phyloP scores from a whole-genome alignment of 2,113 vertebrate species.

The Madoqua kirkii region DNA sequence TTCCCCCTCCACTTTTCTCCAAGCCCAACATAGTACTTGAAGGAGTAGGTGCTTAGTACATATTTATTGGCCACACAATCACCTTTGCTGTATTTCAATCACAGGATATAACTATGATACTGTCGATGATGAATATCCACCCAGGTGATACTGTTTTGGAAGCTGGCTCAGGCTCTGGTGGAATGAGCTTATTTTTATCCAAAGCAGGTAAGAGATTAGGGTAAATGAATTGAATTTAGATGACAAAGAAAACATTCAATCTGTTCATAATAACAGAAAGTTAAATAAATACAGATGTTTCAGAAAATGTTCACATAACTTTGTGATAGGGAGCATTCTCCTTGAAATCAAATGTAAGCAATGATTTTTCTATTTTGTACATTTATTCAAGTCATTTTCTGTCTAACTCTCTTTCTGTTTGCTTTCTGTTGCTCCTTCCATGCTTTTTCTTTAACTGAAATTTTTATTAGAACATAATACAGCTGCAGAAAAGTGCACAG shows the following conservation, averaged over 20 bases:
- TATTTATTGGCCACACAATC: neutral
- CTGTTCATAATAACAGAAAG: neutral
- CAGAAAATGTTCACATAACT: neutral
- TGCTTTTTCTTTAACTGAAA: neutral
- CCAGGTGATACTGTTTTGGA: conserved; percentile 90
- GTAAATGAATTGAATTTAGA: neutral
- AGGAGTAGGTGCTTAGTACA: neutral
- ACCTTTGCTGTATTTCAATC: neutral
- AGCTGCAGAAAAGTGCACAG: neutral
- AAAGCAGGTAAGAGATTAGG: conserved; percentile 86
- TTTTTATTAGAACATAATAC: neutral
- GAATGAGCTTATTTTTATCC: conserved; percentile 92
- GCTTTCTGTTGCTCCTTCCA: neutral
- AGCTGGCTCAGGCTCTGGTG: conserved; percentile 90
- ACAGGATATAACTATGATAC: conserved; percentile 83
- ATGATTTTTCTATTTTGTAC: neutral
- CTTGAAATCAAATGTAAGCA: neutral
- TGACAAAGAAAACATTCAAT: neutral
- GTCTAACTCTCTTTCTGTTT: neutral
- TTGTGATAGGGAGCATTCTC: neutral
- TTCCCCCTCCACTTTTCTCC: neutral
- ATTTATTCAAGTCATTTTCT: neutral
- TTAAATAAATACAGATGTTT: neutral
- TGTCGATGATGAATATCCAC: conserved; percentile 88
- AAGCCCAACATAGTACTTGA: neutral